These are phyloP conservation scores for Thermophis baileyi DNA, from an alignment of 2,113 vertebrate species.

Conservation along the genomic window DNA sequence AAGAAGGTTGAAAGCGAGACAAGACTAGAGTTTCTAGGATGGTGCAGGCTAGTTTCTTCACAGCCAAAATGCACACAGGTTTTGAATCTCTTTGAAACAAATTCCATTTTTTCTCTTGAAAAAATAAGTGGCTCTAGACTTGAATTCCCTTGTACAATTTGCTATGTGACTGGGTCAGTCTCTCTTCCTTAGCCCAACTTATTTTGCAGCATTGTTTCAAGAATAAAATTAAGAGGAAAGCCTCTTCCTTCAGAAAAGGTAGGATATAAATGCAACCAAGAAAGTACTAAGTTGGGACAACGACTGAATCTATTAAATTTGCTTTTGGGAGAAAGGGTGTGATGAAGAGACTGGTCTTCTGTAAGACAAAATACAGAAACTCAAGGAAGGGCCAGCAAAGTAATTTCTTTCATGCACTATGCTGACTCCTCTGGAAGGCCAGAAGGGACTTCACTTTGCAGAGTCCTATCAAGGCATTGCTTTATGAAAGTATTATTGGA, in stretches of 20 bases:
- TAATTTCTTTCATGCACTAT: not conserved
- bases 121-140: not conserved
- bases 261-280: not conserved
- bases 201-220: not conserved
- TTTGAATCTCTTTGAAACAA: not conserved
- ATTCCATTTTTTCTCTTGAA: not conserved
- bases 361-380: not conserved
- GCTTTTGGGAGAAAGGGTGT: not conserved
- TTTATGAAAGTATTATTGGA: not conserved
- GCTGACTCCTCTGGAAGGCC: not conserved
- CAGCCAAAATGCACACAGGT: not conserved
- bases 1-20: not conserved
- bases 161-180: not conserved
- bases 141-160: not conserved
- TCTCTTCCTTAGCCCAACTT: not conserved
- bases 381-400: not conserved
- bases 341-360: not conserved
- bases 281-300: not conserved
- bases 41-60: not conserved
- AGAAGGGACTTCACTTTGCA: not conserved
- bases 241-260: not conserved
- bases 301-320: not conserved
- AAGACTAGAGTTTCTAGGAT: not conserved
- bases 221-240: not conserved
- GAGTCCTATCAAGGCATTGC: not conserved